Evolutionary conservation across 2,113 vertebrate species (phyloP).

Genomic region (Lepus europaeus): DNA sequence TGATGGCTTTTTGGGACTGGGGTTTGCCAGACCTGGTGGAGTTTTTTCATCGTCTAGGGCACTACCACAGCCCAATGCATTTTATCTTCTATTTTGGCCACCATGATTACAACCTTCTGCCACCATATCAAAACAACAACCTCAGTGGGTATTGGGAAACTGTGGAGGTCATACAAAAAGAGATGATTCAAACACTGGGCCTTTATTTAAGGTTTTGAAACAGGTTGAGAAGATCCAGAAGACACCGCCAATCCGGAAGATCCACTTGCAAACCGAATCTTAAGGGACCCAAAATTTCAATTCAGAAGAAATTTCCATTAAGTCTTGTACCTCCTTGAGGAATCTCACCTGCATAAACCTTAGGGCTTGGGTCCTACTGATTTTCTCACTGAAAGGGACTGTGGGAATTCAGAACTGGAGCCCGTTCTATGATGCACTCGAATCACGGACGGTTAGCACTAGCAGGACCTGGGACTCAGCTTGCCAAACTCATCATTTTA

Average conservation of each 20-base stretch:
- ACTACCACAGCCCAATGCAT: too few species aligned
- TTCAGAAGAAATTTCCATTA: background rate
- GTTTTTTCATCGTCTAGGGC: background rate
- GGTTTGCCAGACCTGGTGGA: background rate
- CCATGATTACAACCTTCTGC: background rate
- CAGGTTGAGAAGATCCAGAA: background rate
- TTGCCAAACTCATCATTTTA: background rate
- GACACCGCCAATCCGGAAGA: background rate
- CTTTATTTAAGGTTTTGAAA: background rate
- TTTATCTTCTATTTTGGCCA: background rate
- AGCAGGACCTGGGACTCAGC: background rate
- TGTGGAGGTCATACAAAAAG: background rate
- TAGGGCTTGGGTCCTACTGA: background rate
- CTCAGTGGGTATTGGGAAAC: background rate
- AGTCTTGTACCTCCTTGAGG: background rate
- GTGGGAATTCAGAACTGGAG: background rate
- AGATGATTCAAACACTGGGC: too few species aligned
- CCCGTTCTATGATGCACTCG: background rate
- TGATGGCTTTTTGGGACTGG: background rate
- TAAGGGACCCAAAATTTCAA: background rate
- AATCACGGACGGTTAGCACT: background rate
- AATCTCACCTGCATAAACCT: background rate
- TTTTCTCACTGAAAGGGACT: background rate
- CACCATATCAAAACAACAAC: background rate
- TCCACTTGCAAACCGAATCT: background rate